Conservation (phyloP, 2,113 vertebrate genomes). For the Artemisiospiza belli region DNA sequence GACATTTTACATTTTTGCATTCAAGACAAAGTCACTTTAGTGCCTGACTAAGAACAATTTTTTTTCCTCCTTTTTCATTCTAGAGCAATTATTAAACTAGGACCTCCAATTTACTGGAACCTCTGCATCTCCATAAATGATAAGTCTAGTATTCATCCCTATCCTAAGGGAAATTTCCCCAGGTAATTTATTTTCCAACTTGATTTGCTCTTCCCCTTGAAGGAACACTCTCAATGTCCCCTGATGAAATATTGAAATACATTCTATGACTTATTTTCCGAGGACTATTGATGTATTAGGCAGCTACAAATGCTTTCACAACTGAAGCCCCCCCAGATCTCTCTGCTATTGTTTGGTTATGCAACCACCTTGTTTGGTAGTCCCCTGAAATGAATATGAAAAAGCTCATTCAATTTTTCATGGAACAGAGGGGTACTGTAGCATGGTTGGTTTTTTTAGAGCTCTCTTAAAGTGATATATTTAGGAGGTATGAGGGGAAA, state of each 20-base stretch:
- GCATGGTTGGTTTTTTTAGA: background rate
- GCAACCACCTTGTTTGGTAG: background rate
- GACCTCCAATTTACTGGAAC: background rate
- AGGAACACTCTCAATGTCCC: background rate
- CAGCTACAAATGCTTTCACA: background rate
- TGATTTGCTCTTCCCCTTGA: background rate
- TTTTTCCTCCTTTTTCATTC: background rate
- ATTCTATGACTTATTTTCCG: background rate
- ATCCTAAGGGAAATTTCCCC: background rate
- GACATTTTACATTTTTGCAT: background rate
- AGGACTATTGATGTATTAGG: background rate
- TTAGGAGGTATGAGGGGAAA: constrained; percentile 75
- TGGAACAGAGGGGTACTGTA: background rate
- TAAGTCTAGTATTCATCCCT: background rate
- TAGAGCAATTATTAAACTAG: background rate
- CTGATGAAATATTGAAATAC: background rate
- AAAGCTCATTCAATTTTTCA: background rate
- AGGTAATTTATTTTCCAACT: background rate
- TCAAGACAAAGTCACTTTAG: background rate
- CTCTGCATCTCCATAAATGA: background rate
- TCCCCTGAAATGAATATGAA: background rate
- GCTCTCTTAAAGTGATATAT: constrained; percentile 73
- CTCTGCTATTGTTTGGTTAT: background rate
- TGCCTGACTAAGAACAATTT: background rate
- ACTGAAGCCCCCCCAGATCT: background rate